A percentile compares a stretch with the other conserved stretches of the same genome.
Evolutionary conservation across 2,797 vertebrate genomes (phyloP).

Genomic region (Pseudotriccus pelzelni): DNA sequence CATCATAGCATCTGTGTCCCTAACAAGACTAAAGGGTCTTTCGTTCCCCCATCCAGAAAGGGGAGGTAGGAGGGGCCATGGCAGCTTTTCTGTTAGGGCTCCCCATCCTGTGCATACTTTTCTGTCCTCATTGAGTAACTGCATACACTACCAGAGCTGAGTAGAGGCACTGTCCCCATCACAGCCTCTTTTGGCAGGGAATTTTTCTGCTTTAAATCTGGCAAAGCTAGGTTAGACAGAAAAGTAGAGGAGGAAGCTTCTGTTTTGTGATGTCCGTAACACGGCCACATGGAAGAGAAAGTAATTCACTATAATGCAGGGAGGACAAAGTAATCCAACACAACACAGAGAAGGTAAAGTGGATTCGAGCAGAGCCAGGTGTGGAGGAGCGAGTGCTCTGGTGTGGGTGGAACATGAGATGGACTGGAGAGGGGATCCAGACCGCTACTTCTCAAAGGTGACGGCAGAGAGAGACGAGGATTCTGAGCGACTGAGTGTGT

Average conservation of each 20-base stretch:
- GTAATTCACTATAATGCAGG: neutral
- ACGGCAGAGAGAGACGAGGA: neutral
- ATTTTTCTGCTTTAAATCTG: neutral
- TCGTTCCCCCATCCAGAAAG: neutral
- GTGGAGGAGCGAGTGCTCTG: accelerated
- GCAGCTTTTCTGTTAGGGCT: neutral
- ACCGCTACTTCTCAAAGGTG: neutral
- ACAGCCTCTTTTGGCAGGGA: neutral
- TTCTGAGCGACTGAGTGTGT: neutral
- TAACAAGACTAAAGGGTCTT: neutral
- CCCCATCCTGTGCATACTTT: accelerated
- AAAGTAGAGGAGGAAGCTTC: neutral
- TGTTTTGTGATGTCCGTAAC: neutral
- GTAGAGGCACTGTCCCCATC: neutral
- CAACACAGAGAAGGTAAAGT: neutral
- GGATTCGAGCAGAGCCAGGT: neutral
- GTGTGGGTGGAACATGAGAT: neutral
- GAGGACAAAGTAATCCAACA: neutral
- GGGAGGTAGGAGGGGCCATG: neutral
- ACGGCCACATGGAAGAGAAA: neutral
- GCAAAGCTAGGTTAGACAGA: neutral
- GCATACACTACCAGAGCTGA: neutral
- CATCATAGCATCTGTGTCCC: neutral
- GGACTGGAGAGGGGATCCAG: neutral
- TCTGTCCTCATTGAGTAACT: neutral